A percentile compares a stretch with the other conserved stretches of the same genome.
Evolutionary conservation across 2,797 vertebrate species (phyloP).

Genomic region (Labeo calbasu): DNA sequence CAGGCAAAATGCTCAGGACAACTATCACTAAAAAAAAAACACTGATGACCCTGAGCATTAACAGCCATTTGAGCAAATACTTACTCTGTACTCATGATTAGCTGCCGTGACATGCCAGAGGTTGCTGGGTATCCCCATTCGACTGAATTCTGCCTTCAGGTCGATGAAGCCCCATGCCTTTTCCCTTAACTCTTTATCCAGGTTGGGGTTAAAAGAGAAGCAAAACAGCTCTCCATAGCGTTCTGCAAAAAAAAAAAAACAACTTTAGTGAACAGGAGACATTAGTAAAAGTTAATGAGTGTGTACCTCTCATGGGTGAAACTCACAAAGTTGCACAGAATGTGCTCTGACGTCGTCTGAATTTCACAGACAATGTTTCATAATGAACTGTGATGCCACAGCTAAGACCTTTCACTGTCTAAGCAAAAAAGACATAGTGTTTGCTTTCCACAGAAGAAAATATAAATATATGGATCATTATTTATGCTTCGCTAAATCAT

Average conservation of each 20-base stretch:
- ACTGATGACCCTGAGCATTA: not conserved
- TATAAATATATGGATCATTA: constrained; percentile 2
- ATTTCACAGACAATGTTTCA: constrained; percentile 1
- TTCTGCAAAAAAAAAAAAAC: constrained; percentile 73
- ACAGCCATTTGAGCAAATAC: constrained; percentile 60
- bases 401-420: not conserved
- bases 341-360: not conserved
- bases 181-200: constrained; percentile 88
- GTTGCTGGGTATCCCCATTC: constrained; percentile 92
- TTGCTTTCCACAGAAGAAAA: constrained; percentile 12
- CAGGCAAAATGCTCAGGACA: too few species aligned
- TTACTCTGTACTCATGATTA: constrained; percentile 91
- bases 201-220: constrained; percentile 93
- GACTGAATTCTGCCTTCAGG: constrained; percentile 84
- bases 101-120: constrained; percentile 89
- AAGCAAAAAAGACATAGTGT: constrained; percentile 7
- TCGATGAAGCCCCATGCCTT: constrained; percentile 89
- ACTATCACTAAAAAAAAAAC: not conserved
- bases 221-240: constrained; percentile 95
- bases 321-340: constrained; percentile 7
- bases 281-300: not conserved
- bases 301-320: not conserved
- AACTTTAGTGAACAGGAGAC: not conserved
- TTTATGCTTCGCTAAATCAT: not conserved
- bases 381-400: constrained; percentile 7